These are phyloP conservation scores for Crossaster papposus DNA, from an alignment of 53 echinoderm and acorn worm species.

Conservation along the genomic window DNA sequence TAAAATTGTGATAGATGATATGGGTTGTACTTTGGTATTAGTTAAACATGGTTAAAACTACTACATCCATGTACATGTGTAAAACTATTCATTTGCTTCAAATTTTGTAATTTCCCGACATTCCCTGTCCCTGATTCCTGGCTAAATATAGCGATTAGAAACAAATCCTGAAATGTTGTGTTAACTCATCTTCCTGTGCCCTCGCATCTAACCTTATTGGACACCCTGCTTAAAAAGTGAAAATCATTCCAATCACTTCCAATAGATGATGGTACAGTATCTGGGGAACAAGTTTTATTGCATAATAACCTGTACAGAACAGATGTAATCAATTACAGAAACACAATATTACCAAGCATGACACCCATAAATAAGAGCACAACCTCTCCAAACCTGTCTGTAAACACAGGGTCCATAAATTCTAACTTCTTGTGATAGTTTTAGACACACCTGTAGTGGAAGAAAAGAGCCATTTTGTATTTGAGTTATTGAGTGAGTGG, in stretches of 20 bases:
- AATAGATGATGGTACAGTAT: background rate
- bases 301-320: constrained; percentile 30
- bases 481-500: background rate
- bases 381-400: constrained; percentile 9
- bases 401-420: constrained; percentile 6
- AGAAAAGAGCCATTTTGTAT: background rate
- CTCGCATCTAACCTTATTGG: background rate
- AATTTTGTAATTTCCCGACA: no score
- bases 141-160: no score
- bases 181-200: background rate
- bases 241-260: background rate
- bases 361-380: constrained; percentile 24
- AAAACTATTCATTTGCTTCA: no score
- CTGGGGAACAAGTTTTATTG: constrained; percentile 37
- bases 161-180: no score
- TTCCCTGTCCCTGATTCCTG: no score
- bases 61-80: no score
- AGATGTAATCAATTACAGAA: constrained; percentile 47
- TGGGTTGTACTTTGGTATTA: no score
- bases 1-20: no score
- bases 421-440: background rate
- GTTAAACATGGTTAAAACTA: no score
- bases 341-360: constrained; percentile 33
- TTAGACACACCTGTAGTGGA: constrained; percentile 10
- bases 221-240: background rate